These are phyloP conservation scores for Maniola jurtina DNA, from an alignment of 1,140 invertebrate species.

Conservation along the genomic window DNA sequence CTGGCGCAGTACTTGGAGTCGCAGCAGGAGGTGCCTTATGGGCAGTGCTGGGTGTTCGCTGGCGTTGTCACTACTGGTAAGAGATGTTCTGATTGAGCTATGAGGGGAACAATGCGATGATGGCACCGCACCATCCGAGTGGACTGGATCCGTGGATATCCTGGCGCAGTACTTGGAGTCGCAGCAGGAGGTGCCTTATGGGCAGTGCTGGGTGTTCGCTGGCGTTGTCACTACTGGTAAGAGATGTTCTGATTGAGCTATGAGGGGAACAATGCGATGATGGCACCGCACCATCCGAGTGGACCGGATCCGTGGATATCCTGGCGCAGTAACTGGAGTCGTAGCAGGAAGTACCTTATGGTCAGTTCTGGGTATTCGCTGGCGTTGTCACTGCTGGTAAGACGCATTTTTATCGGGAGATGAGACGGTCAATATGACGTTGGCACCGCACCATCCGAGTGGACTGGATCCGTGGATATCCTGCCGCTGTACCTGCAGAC, in stretches of 20 bases:
- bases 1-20: constrained; percentile 81
- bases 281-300: constrained; percentile 82
- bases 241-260: background rate
- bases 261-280: constrained; percentile 87
- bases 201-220: constrained; percentile 90
- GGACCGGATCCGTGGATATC: constrained; percentile 84
- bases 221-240: constrained; percentile 84
- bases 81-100: constrained; percentile 83
- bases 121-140: constrained; percentile 82
- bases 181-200: constrained; percentile 83
- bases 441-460: constrained; percentile 82
- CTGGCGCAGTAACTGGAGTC: constrained; percentile 81
- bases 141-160: constrained; percentile 84
- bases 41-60: constrained; percentile 90
- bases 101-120: constrained; percentile 87
- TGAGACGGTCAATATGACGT: constrained; percentile 87
- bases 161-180: constrained; percentile 81
- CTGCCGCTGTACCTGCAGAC: constrained; percentile 81
- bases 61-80: constrained; percentile 84
- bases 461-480: constrained; percentile 84
- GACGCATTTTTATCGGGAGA: constrained; percentile 74
- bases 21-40: constrained; percentile 83
- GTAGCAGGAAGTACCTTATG: constrained; percentile 83
- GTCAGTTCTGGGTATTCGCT: constrained; percentile 90
- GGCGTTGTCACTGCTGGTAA: constrained; percentile 84